Evolutionary conservation across 1,140 invertebrate genomes (phyloP).

Genomic region (Scaptodrosophila lebanonensis): DNA sequence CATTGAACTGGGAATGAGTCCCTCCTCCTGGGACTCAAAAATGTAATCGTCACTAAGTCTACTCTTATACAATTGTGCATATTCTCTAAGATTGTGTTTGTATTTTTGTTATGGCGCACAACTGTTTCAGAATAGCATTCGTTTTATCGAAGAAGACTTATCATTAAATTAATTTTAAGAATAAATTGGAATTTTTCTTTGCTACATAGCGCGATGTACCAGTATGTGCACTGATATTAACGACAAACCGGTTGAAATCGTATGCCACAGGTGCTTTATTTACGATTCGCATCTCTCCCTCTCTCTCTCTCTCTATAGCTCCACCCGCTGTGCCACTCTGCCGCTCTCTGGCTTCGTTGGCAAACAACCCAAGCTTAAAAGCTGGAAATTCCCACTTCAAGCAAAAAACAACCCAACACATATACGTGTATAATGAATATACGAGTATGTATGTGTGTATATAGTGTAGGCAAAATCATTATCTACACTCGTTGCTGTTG

Average conservation of each 20-base stretch:
- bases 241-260: constrained; percentile 47
- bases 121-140: no score
- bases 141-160: no score
- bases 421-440: constrained; percentile 4
- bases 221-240: no score
- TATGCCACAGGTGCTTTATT: constrained; percentile 32
- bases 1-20: constrained; percentile 58
- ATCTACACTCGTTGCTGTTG: constrained; percentile 33
- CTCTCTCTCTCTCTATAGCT: neutral
- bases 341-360: constrained; percentile 26
- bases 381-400: constrained; percentile 64
- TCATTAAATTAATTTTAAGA: constrained; percentile 30
- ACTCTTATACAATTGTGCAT: constrained; percentile 13
- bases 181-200: constrained; percentile 6
- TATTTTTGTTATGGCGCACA: no score
- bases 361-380: constrained; percentile 42
- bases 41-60: constrained; percentile 13
- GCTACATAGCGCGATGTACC: constrained; percentile 3
- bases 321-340: neutral
- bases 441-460: neutral
- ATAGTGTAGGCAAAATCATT: constrained; percentile 49
- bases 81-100: no score
- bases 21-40: constrained; percentile 47
- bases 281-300: constrained; percentile 9
- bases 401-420: constrained; percentile 26